A percentile compares a stretch with the other conserved stretches of the same genome.
These are phyloP conservation scores for Hycleus phaleratus DNA, from an alignment of 1,140 invertebrate genomes.

Conservation along the genomic window DNA sequence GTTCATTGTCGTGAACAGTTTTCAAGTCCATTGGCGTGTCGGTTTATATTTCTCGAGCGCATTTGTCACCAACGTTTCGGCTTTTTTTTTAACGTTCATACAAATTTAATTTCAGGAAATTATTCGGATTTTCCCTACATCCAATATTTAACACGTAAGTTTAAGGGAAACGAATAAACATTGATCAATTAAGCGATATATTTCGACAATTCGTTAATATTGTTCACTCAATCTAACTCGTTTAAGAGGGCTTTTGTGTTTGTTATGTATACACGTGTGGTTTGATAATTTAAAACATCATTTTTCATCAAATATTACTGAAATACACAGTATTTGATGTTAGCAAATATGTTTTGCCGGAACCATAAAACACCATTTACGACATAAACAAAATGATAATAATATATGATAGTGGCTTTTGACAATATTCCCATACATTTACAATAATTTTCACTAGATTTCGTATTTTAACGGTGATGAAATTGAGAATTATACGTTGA, in stretches of 20 bases:
- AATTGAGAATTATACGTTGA: no score
- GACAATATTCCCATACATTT: no score
- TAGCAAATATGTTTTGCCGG: no score
- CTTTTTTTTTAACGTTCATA: no score
- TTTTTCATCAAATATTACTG: no score
- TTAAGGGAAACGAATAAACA: not conserved
- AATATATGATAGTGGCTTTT: no score
- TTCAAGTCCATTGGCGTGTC: slow-evolving; percentile 2
- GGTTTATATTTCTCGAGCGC: slow-evolving; percentile 5
- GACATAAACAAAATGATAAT: no score
- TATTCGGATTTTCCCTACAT: slow-evolving; percentile 59
- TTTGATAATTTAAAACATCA: not conserved
- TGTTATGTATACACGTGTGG: not conserved
- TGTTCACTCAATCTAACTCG: not conserved
- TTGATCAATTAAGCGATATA: no score
- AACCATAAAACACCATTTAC: no score
- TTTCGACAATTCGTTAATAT: not conserved
- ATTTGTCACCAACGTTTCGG: not conserved
- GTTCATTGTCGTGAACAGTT: slow-evolving; percentile 3
- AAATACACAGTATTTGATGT: no score
- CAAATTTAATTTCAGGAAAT: slow-evolving; percentile 48
- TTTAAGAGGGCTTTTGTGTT: not conserved
- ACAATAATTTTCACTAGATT: no score
- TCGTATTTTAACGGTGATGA: no score
- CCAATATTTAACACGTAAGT: slow-evolving; percentile 62